Conservation (phyloP, 2,113 vertebrate genomes). For the Eidolon helvum region DNA sequence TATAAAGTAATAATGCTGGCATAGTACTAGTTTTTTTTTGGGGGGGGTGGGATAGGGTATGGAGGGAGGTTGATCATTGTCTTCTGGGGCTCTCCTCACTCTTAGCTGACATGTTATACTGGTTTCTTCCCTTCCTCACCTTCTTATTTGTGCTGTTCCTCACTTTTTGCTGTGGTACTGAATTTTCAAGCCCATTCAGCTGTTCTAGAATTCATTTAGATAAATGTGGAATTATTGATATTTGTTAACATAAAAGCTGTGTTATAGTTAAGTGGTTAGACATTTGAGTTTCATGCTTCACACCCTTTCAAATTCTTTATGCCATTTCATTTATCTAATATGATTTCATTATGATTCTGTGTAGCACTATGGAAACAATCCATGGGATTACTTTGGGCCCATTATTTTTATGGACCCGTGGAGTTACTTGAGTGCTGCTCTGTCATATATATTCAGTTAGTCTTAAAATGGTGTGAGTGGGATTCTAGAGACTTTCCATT, state of each 20-base stretch:
- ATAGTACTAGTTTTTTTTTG: neutral
- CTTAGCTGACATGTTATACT: neutral
- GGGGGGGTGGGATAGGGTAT: rapidly evolving
- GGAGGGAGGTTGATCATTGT: neutral
- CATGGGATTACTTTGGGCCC: neutral
- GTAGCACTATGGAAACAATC: neutral
- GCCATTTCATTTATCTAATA: neutral
- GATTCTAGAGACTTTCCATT: neutral
- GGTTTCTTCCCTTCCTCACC: neutral
- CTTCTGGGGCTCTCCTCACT: neutral
- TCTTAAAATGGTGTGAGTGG: neutral
- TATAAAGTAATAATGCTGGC: neutral
- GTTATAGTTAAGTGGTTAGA: neutral
- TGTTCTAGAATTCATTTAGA: conserved; percentile 11
- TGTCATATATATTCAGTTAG: neutral
- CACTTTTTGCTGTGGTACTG: neutral
- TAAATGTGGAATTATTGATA: neutral
- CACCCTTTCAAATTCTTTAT: neutral
- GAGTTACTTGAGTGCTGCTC: neutral
- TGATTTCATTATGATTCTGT: neutral
- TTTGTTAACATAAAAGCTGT: conserved; percentile 30
- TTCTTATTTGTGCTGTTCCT: neutral
- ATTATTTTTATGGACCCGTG: neutral
- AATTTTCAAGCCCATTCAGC: neutral
- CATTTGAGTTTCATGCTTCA: conserved; percentile 33